phyloP scores from a whole-genome alignment of 2,113 vertebrate genomes.

The Eulemur macaco region DNA sequence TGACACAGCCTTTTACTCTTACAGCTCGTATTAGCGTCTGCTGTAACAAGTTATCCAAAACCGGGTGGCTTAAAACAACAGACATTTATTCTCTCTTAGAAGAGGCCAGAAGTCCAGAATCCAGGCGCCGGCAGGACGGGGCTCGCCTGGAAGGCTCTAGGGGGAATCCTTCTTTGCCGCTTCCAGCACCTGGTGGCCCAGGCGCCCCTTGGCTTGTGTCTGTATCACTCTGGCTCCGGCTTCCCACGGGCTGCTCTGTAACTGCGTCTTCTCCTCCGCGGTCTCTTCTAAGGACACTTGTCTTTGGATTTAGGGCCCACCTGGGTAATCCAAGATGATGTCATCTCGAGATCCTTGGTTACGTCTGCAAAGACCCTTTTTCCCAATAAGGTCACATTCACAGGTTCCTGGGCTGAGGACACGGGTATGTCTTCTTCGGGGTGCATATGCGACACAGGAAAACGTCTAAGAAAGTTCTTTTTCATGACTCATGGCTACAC shows the following conservation, averaged over 20 bases:
- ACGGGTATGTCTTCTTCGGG: background rate
- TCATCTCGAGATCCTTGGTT: background rate
- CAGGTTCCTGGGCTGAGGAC: background rate
- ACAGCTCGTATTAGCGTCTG: fast-evolving
- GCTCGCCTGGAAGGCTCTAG: background rate
- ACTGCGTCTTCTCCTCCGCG: background rate
- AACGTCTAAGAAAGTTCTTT: background rate
- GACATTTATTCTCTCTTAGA: background rate
- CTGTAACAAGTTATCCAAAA: background rate
- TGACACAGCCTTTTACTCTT: background rate
- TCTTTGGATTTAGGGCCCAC: background rate
- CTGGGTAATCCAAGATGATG: too few species aligned
- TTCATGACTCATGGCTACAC: background rate
- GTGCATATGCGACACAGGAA: background rate
- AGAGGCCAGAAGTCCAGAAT: background rate
- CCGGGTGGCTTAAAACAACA: background rate
- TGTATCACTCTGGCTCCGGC: background rate
- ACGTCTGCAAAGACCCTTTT: background rate
- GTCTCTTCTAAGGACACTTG: background rate
- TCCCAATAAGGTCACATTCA: background rate
- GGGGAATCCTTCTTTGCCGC: background rate
- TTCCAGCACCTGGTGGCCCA: background rate
- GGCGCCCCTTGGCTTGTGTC: background rate
- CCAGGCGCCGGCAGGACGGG: background rate
- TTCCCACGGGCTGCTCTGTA: background rate